A percentile compares a stretch with the other conserved stretches of the same genome.
Conservation (phyloP, 2,888 invertebrate species). For the Epirrhoe tristata region DNA sequence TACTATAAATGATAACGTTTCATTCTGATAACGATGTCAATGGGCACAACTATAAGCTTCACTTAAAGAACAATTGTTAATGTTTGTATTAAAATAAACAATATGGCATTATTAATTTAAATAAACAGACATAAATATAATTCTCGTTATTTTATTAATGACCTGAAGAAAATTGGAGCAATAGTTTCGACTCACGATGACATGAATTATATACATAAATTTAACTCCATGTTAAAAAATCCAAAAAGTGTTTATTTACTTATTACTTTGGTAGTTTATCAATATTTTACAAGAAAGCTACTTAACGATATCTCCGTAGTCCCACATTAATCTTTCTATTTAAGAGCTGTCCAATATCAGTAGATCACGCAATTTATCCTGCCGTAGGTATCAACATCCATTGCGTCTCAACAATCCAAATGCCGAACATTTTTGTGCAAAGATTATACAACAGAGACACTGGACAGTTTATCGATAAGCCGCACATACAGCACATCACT, state of each 20-base stretch:
- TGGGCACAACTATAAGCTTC: slow-evolving; percentile 23
- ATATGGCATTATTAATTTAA: slow-evolving; percentile 1
- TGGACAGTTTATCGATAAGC: slow-evolving; percentile 6
- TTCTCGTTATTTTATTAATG: neutral
- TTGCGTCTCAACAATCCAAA: no score
- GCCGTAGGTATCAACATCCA: no score
- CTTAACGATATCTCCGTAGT: no score
- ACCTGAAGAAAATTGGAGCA: neutral
- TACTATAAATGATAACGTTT: slow-evolving; percentile 32
- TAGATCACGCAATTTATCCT: no score
- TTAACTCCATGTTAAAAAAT: no score
- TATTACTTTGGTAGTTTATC: no score
- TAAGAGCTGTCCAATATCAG: no score
- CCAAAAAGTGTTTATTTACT: neutral
- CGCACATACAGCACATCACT: slow-evolving; percentile 32
- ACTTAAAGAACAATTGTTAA: slow-evolving; percentile 14
- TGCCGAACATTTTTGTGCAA: no score
- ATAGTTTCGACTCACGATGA: neutral
- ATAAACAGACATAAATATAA: neutral
- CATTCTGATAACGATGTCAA: slow-evolving; percentile 23
- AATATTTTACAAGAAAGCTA: no score
- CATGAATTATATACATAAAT: neutral
- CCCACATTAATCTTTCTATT: no score
- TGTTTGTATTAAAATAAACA: slow-evolving; percentile 10
- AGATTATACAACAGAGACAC: no score